Percentiles rank a stretch among this genome's conserved stretches.
phyloP scores from a whole-genome alignment of 2,797 vertebrate genomes.

The Melanotaenia nigrans region DNA sequence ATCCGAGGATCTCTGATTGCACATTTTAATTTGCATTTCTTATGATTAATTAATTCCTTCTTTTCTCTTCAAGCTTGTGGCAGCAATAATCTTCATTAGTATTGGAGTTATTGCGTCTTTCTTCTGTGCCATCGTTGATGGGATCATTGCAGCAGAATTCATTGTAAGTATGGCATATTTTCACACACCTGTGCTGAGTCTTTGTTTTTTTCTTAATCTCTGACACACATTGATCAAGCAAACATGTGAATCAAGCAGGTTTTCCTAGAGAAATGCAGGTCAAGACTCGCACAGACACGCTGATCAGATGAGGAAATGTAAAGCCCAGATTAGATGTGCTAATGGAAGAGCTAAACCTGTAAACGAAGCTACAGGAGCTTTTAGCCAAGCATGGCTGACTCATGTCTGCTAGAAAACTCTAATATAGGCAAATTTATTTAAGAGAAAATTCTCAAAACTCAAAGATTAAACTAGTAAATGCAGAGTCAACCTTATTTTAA shows the following conservation, averaged over 20 bases:
- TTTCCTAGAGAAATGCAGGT: background rate
- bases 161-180: constrained; percentile 85
- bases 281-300: background rate
- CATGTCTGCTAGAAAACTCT: constrained; percentile 3
- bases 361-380: constrained; percentile 5
- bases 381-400: constrained; percentile 26
- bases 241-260: background rate
- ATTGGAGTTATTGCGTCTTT: constrained; percentile 91
- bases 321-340: constrained; percentile 18
- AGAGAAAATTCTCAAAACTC: background rate
- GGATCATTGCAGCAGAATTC: constrained; percentile 91
- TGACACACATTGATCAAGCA: background rate
- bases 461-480: background rate
- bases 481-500: background rate
- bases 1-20: background rate
- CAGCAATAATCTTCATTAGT: constrained; percentile 94
- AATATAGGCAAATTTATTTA: background rate
- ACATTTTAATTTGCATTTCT: background rate
- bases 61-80: constrained; percentile 84
- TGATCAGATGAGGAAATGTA: constrained; percentile 30
- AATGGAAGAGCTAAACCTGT: constrained; percentile 24
- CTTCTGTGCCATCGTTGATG: constrained; percentile 92
- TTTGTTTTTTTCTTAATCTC: background rate
- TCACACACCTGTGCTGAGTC: background rate
- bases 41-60: background rate